phyloP scores from a whole-genome alignment of 1,140 invertebrate species.

The Caerostris darwini region DNA sequence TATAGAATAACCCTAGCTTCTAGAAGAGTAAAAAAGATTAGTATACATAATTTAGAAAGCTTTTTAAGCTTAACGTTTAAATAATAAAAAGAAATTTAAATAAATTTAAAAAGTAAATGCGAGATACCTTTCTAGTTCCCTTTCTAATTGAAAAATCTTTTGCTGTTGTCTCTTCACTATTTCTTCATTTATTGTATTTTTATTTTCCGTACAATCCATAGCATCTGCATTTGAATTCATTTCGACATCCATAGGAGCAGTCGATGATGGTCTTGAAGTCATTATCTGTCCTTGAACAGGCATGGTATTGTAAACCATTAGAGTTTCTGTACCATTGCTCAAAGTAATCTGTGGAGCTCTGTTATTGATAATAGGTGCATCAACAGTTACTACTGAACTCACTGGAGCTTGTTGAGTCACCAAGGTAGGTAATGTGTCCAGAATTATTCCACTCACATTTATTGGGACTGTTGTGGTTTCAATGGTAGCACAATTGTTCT shows the following conservation, averaged over 20 bases:
- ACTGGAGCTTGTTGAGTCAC: conserved; percentile 38
- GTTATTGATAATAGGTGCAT: conserved; percentile 17
- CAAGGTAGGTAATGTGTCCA: conserved; percentile 51
- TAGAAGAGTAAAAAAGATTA: too few relatives aligned
- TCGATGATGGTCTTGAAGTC: conserved; percentile 66
- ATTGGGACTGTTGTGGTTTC: conserved; percentile 55
- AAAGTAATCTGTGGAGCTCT: conserved; percentile 50
- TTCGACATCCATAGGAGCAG: conserved; percentile 76
- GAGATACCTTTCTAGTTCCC: conserved; percentile 85
- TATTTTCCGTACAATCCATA: conserved; percentile 68
- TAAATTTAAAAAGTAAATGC: not conserved
- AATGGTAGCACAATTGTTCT: not conserved
- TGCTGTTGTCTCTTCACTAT: conserved; percentile 90
- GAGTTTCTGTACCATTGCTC: not conserved
- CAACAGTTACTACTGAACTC: conserved; percentile 43
- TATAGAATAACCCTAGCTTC: too few relatives aligned
- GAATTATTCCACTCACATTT: conserved; percentile 54
- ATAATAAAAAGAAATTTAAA: not conserved
- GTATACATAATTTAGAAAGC: not conserved
- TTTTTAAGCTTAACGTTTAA: not conserved
- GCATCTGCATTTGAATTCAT: conserved; percentile 40
- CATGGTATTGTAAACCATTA: conserved; percentile 70
- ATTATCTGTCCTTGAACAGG: conserved; percentile 67
- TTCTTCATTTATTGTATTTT: conserved; percentile 74
- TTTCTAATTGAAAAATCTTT: conserved; percentile 92